Base-by-base conservation (phyloP, 2,888 invertebrate genomes). In the Drosophila melanocephala region DNA sequence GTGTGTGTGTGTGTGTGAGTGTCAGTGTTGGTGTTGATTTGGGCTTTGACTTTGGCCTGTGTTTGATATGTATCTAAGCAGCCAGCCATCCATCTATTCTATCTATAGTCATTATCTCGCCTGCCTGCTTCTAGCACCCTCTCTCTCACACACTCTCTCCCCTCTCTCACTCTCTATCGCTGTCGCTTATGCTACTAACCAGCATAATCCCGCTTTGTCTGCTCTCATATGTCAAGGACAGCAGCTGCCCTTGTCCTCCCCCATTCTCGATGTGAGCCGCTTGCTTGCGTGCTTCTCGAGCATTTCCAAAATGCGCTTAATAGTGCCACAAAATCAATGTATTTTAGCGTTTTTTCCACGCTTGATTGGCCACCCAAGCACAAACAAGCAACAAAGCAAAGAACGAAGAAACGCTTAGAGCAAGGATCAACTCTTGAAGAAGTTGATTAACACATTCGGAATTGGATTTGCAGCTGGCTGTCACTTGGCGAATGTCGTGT, bases 301-400 rank as follows among this genome's bases (percentile, higher is more conserved):
- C 85, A 85, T 85, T 47, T 78, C 75, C 73, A 52, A 73, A 86
- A 75, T 75, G 72, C 72, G 85, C 68, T 81, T 84, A 81, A 77
- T 89, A 87, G 91, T 87, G 91, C 88, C 87, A 82, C 90, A 90
- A 89, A 86, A 90, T 86, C 90, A 86, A 86, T 90, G 87, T 89
- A 89, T 84, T 89, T 84, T 83, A 84, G 81, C 84, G 84, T 84
- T 81, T 79, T 73, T 75, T 69, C 79, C 80, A 82, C 82, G 82
- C 85, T 75, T 72, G 83, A 84, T 84, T 82, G 75, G 72, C 71
- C 71, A 69, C 22, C 66, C 19, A 26, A 47, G 47, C 47, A 16
- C 7, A 16, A n/a, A 42, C 42, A 42, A 19, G 35, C 22, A 14
- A 22, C 6, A 30, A n/a, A 3, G 3, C 1, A 19, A 53, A 3